phyloP scores from a whole-genome alignment of 2,888 invertebrate species.

The Drosophila paramelanica region DNA sequence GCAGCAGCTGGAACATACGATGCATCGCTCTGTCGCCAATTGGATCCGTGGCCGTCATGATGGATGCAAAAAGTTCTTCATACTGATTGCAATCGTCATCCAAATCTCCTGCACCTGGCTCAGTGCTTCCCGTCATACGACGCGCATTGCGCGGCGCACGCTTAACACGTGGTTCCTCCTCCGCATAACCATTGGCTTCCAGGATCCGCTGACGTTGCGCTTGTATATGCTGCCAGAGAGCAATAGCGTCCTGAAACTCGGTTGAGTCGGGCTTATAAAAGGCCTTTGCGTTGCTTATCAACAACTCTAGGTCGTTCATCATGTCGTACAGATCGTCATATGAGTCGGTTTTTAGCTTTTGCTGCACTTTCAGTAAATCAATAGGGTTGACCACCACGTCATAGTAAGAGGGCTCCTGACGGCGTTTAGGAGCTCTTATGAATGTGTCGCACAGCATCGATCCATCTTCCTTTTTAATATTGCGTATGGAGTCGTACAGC shows the following conservation, averaged over 20 bases:
- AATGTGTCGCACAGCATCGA: conserved; percentile 96
- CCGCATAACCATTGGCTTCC: conserved; percentile 81
- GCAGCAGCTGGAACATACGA: conserved; percentile 95
- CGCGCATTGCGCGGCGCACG: conserved; percentile 82
- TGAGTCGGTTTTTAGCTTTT: conserved; percentile 98
- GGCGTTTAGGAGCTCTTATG: conserved; percentile 96
- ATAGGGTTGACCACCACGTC: conserved; percentile 97
- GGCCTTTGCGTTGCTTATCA: conserved; percentile 97
- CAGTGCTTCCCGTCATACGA: conserved; percentile 86
- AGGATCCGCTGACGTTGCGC: conserved; percentile 83
- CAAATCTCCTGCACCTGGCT: conserved; percentile 89
- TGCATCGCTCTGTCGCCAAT: conserved; percentile 92
- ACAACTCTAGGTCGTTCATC: conserved; percentile 94
- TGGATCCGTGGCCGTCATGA: conserved; percentile 93
- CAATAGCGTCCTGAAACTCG: conserved; percentile 95
- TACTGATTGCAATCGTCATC: conserved; percentile 91
- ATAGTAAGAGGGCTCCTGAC: conserved; percentile 96
- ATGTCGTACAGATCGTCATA: conserved; percentile 97
- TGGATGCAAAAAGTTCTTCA: conserved; percentile 94
- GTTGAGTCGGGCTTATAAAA: conserved; percentile 95
- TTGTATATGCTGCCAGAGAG: conserved; percentile 93
- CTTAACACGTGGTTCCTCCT: conserved; percentile 81
- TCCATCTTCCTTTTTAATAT: conserved; percentile 96
- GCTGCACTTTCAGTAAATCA: conserved; percentile 96
- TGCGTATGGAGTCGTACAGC: conserved; percentile 95